These are phyloP conservation scores for human DNA, from an alignment of 2,113 vertebrate genomes.

Conservation along the genomic window GRCh38 chr6:3759501-3760000, in stretches of 20 bases:
- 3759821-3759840: neutral
- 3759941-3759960: neutral
- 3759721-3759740: neutral
- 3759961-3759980: neutral
- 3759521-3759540: neutral
- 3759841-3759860: neutral
- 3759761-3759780: neutral
- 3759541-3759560: neutral
- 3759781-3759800: neutral
- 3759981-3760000: neutral
- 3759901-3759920: neutral
- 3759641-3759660: neutral
- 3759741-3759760: neutral
- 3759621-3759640: neutral
- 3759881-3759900: neutral
- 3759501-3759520: neutral
- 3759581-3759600: too few species aligned
- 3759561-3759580: neutral
- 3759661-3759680: rapidly evolving
- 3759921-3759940: neutral
- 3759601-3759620: neutral
- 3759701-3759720: neutral
- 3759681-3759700: neutral
- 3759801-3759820: neutral
- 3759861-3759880: neutral